phyloP scores from a whole-genome alignment of 2,888 invertebrate genomes.

The Tenodera sinensis region DNA sequence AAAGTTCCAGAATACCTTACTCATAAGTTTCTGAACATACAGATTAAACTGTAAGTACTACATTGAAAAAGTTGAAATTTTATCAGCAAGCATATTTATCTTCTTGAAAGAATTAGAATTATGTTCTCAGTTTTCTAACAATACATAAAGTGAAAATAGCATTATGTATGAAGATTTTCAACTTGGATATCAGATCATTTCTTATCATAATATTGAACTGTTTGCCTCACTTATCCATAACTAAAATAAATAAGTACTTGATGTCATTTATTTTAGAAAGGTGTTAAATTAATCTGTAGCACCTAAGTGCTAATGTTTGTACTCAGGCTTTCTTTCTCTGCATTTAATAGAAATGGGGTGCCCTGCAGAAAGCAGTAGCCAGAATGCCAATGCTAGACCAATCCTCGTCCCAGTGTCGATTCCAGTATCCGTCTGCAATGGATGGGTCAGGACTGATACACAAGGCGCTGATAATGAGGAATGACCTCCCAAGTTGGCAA shows the following conservation, averaged over 20 bases:
- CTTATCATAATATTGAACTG: neutral
- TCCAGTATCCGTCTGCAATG: neutral
- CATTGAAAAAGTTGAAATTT: too few relatives aligned
- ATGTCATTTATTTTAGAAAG: neutral
- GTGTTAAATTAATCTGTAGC: neutral
- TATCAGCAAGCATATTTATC: too few relatives aligned
- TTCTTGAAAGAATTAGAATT: neutral
- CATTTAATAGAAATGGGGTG: neutral
- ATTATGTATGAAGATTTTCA: neutral
- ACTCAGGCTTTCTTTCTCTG: neutral
- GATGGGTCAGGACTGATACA: constrained; percentile 80
- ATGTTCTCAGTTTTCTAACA: neutral
- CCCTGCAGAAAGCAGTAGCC: neutral
- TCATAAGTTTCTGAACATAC: too few relatives aligned
- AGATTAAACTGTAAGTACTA: too few relatives aligned
- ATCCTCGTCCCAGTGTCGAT: neutral
- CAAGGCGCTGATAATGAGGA: constrained; percentile 91
- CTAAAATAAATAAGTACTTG: neutral
- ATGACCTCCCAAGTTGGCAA: constrained; percentile 87
- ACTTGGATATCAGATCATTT: neutral
- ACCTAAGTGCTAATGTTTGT: neutral
- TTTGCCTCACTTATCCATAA: neutral
- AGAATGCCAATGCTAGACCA: neutral
- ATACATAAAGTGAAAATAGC: neutral
- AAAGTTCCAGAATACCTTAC: too few relatives aligned